Base-by-base conservation (phyloP, 2,797 vertebrate species). In the Neoniphon sammara region DNA sequence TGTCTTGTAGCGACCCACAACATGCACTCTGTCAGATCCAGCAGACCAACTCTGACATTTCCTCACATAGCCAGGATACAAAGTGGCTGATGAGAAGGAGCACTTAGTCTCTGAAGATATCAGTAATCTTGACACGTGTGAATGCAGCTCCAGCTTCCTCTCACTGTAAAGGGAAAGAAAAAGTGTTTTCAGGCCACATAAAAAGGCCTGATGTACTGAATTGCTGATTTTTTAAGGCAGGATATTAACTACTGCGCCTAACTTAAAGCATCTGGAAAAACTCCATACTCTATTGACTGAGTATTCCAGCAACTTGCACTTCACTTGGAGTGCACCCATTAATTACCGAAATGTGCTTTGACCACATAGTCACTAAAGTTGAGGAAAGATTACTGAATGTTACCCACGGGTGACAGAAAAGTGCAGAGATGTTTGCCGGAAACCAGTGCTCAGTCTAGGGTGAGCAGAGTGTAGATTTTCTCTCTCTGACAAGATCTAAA, bases 121-220 rank as follows among this genome's bases (percentile, higher is more conserved):
- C 88, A 86, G 91, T 87, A 91, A 91, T 88, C 86, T 80, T 49
- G 64, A 88, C 91, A 88, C 71, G 80, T 89, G 83, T 91, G 85
- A 89, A 87, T 91, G 88, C 92, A 90, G 85, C 75, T 54, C 73
- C 17, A 11, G 61, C 64, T 78, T 86, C 65, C 70, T 87, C 72
- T 73, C 59, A 42, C 79, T 73, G 68, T 80, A 50, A 73, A 78
- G 62, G 23, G 25, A 65, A 75, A 65, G 50, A 54, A 54, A 74
- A 86, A 49, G 52, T 73, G 70, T 71, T 84, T 83, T 83, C 62
- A 75, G 79, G 80, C 75, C 70, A 59, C 66, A 27, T 64, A 65
- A 66, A n/a, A 36, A 75, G 54, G 69, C 64, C 34, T 65, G 67
- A 81, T 83, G 71, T 66, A 78, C 73, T 73, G 78, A 90, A 86